Evolutionary conservation across 2,113 vertebrate species (phyloP).

Genomic region (Pristiophorus japonicus): DNA sequence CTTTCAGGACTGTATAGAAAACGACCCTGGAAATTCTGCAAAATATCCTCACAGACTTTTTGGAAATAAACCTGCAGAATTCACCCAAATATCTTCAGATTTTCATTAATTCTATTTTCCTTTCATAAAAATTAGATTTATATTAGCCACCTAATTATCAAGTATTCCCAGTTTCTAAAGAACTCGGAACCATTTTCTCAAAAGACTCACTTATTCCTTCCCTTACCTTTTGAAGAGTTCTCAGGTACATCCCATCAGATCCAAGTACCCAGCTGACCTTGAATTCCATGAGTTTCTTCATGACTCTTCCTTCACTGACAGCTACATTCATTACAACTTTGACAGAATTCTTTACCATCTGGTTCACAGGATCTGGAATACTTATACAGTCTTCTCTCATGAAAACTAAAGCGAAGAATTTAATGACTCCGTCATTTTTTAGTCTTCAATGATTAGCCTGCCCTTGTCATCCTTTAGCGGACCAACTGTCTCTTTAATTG

Average conservation of each 20-base stretch:
- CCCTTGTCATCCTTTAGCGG: conserved; percentile 1
- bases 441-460: not conserved
- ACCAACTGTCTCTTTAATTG: not conserved
- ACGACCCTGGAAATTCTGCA: not conserved
- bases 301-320: not conserved
- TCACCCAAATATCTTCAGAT: too few relatives aligned
- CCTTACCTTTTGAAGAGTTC: too few relatives aligned
- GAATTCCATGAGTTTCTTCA: not conserved
- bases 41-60: not conserved
- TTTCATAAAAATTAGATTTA: too few relatives aligned
- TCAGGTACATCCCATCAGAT: not conserved
- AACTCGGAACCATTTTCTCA: too few relatives aligned
- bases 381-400: not conserved
- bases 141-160: too few relatives aligned
- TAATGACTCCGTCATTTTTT: not conserved
- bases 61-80: too few relatives aligned
- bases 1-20: not conserved
- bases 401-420: not conserved
- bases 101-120: too few relatives aligned
- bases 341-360: not conserved
- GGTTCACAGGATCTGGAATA: not conserved
- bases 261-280: not conserved
- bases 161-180: too few relatives aligned
- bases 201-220: too few relatives aligned
- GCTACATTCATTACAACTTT: not conserved